Evolutionary conservation across 2,113 vertebrate genomes (phyloP).

Genomic region (Mesembrinibis cayennensis): DNA sequence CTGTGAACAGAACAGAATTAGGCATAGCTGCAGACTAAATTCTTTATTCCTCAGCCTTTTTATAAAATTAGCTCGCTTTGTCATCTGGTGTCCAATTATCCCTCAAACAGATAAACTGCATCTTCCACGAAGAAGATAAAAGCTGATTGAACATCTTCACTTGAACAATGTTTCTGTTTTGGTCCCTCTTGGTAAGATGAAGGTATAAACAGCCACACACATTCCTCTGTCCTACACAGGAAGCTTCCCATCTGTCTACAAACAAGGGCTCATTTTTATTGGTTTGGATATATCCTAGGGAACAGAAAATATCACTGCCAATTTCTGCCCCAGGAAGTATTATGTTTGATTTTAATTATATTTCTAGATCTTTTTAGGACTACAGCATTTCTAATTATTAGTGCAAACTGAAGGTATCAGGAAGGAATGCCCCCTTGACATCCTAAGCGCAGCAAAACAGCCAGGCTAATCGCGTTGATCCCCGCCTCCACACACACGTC

Average conservation of each 20-base stretch:
- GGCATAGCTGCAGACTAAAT: neutral
- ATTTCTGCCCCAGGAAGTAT: neutral
- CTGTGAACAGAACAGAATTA: neutral
- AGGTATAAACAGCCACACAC: neutral
- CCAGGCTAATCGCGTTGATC: neutral
- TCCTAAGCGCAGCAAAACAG: neutral
- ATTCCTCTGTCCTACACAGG: neutral
- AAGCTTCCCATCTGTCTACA: constrained; percentile 4
- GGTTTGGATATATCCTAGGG: neutral
- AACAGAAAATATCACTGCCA: neutral
- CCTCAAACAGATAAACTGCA: constrained; percentile 7
- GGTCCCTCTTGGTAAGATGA: neutral
- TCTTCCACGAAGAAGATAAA: neutral
- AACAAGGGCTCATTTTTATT: neutral
- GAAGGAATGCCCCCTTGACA: neutral
- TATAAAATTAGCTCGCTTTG: constrained; percentile 18
- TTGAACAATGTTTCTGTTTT: neutral
- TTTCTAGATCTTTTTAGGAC: neutral
- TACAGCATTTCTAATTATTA: neutral
- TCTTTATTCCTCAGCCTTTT: neutral
- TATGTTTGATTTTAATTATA: constrained; percentile 39
- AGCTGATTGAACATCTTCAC: neutral
- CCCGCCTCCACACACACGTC: neutral
- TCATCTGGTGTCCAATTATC: neutral
- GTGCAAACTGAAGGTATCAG: neutral